Percentiles rank a stretch among this genome's conserved stretches.
These are phyloP conservation scores for Coenonympha arcania DNA, from an alignment of 2,888 invertebrate genomes.

Conservation along the genomic window DNA sequence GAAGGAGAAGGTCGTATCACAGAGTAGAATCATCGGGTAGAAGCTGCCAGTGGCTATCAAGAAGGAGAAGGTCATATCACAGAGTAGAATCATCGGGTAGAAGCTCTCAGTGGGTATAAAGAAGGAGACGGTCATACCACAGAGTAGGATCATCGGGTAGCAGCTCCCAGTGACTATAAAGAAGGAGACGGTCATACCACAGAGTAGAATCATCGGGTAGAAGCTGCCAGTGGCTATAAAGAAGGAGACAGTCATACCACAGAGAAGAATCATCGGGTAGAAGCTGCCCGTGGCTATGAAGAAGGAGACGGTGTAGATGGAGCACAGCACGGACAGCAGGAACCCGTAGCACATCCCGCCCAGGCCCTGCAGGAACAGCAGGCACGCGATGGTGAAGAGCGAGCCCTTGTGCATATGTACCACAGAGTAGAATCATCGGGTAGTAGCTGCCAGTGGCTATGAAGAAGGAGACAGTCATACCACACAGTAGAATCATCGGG, in stretches of 20 bases:
- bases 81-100: conserved; percentile 79
- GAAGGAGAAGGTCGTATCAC: conserved; percentile 78
- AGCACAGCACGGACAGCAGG: conserved; percentile 84
- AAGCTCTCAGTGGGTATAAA: conserved; percentile 92
- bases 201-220: conserved; percentile 89
- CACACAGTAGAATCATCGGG: conserved; percentile 89
- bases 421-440: conserved; percentile 89
- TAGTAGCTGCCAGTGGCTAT: conserved; percentile 91
- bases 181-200: conserved; percentile 78
- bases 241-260: conserved; percentile 82
- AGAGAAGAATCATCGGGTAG: conserved; percentile 79
- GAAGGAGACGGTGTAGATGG: conserved; percentile 85
- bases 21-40: conserved; percentile 89
- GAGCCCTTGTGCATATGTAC: conserved; percentile 82
- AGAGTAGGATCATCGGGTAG: conserved; percentile 89
- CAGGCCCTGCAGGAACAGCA: conserved; percentile 81
- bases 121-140: conserved; percentile 90
- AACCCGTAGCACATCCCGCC: conserved; percentile 92
- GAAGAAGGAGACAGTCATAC: conserved; percentile 90
- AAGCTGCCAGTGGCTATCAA: conserved; percentile 90
- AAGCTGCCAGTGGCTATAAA: conserved; percentile 90
- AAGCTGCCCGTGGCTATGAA: conserved; percentile 92
- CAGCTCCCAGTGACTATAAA: conserved; percentile 82
- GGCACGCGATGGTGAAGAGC: conserved; percentile 70
- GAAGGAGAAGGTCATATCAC: conserved; percentile 82